Base-by-base conservation (phyloP, 2,888 invertebrate species). In the Oscheius sp. region DNA sequence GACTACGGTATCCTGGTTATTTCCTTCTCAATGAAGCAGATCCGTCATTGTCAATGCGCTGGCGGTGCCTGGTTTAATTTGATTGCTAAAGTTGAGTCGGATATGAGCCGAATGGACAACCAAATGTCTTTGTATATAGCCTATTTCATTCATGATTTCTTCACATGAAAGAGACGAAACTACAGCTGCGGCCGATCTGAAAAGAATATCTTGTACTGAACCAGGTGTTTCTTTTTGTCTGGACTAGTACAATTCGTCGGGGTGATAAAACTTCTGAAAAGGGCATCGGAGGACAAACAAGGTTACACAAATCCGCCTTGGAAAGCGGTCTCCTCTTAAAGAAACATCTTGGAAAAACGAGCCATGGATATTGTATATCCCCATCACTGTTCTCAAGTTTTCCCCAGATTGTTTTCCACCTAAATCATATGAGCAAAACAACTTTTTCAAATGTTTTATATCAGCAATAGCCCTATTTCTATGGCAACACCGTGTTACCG, bases 71-170 rank as follows among this genome's bases (percentile, higher is more conserved):
- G 41, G 20, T 30, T 59, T 44, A 59, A 57, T 44, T 59, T 59
- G 59, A 59, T 59, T 59, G 28, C 41, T 38, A 59, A 59, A 59
- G 59, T 59, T 59, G 59, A 59, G 44, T 26, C 59, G 59, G 59
- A 59, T 59, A 59, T 59, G 59, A 59, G 44, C 41, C 30, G n/a
- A 44, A 59, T 28, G 44, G 24, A 59, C 54, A 54, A 36, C 32
- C 30, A 30, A 50, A 50, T 28, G 50, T 12, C 24, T 36, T 33
- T 3, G 54, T 32, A 54, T 33, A 54, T 54, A 20, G 54, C 36
- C 22, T 20, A 54, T 54, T 54, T 54, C 36, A 36, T n/a, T 17
- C 32, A 26, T 44, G 41, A 36, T 24, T 2, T 41, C 22, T 41
- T 30, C 12, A 24, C 44, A 24, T 12, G 36, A 26, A 57, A 14